A percentile compares a stretch with the other conserved stretches of the same genome.
Evolutionary conservation across 2,113 vertebrate genomes (phyloP).

Genomic region (Phrynosoma blainvillii): DNA sequence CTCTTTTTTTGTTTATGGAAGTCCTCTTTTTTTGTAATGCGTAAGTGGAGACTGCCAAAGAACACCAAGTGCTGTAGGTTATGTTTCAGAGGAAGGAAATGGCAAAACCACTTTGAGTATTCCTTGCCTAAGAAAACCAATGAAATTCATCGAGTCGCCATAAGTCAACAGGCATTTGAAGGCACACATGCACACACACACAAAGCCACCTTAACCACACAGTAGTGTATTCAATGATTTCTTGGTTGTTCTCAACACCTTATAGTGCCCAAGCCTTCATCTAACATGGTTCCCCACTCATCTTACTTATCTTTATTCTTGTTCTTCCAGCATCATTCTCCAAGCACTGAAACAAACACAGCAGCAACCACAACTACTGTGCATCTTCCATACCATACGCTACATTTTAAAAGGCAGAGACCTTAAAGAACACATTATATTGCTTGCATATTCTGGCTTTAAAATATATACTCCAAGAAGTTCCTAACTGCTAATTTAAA

Average conservation of each 20-base stretch:
- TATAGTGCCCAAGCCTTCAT: too few species aligned
- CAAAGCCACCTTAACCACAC: not conserved
- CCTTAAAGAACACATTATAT: slow-evolving; percentile 64
- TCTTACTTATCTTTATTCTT: not conserved
- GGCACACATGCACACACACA: too few species aligned
- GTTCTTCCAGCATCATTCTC: not conserved
- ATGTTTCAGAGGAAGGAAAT: too few species aligned
- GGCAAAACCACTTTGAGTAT: too few species aligned
- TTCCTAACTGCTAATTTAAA: slow-evolving; percentile 80
- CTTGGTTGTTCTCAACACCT: not conserved
- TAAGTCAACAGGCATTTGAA: too few species aligned
- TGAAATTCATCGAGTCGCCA: too few species aligned
- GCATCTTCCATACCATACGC: not conserved
- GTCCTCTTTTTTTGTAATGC: too few species aligned
- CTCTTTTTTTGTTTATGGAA: too few species aligned
- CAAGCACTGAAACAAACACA: not conserved
- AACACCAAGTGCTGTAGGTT: too few species aligned
- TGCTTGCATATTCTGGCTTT: slow-evolving; percentile 72
- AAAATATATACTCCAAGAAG: slow-evolving; percentile 82
- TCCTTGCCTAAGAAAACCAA: too few species aligned
- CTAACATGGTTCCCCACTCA: not conserved
- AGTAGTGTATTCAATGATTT: not conserved
- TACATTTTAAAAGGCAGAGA: slow-evolving; percentile 41
- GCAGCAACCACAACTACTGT: not conserved
- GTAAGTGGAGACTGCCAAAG: too few species aligned